A percentile compares a stretch with the other conserved stretches of the same genome.
These are phyloP conservation scores for Nomia melanderi DNA, from an alignment of 1,140 invertebrate species.

Conservation along the genomic window DNA sequence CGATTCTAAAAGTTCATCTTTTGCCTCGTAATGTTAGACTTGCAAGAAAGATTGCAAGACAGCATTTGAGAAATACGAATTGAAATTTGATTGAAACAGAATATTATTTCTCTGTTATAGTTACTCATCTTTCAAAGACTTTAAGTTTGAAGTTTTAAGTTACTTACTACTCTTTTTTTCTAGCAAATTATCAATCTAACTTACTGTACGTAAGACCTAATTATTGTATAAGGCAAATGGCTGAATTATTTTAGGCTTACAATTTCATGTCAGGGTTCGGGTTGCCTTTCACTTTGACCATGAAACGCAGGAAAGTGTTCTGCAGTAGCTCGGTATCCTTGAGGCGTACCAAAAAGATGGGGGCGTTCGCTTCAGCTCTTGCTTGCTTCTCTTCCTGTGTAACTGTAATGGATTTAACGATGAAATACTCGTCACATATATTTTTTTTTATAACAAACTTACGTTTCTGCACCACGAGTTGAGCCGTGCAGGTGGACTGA, in stretches of 20 bases:
- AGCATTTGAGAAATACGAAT: too few relatives aligned
- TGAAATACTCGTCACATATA: background rate
- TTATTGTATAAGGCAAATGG: too few relatives aligned
- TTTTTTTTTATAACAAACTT: slow-evolving; percentile 74
- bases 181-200: too few relatives aligned
- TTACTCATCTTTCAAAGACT: too few relatives aligned
- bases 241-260: slow-evolving; percentile 83
- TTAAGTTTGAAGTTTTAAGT: too few relatives aligned
- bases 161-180: too few relatives aligned
- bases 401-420: slow-evolving; percentile 79
- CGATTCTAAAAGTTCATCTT: too few relatives aligned
- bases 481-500: slow-evolving; percentile 90
- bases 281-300: slow-evolving; percentile 93
- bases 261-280: slow-evolving; percentile 92
- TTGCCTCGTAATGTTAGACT: too few relatives aligned
- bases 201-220: too few relatives aligned
- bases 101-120: too few relatives aligned
- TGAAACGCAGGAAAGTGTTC: slow-evolving; percentile 93
- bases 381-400: slow-evolving; percentile 87
- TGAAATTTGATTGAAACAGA: too few relatives aligned
- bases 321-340: slow-evolving; percentile 93
- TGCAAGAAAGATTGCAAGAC: too few relatives aligned
- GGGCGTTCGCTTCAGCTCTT: slow-evolving; percentile 86
- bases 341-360: slow-evolving; percentile 90
- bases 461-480: slow-evolving; percentile 92